phyloP scores from a whole-genome alignment of 2,113 vertebrate species.

The Mesoclemmys tuberculata region DNA sequence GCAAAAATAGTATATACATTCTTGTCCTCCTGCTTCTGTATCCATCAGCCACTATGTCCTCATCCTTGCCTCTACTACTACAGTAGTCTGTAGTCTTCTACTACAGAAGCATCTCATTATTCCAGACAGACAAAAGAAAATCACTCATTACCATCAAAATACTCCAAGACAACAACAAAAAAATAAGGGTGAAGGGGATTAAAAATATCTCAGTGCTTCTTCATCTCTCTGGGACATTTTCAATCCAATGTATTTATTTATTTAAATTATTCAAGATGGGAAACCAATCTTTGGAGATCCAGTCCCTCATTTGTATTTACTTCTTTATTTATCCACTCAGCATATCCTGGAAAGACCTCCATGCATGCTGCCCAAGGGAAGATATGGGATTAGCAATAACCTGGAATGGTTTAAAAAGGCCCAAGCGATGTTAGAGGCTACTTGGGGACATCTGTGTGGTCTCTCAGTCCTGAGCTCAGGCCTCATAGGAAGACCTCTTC shows the following conservation, averaged over 20 bases:
- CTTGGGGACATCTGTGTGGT: conserved; percentile 25
- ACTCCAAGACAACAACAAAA: background rate
- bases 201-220: conserved; percentile 55
- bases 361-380: background rate
- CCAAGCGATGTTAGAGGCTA: conserved; percentile 9
- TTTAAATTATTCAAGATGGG: conserved; percentile 74
- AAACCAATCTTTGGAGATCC: conserved; percentile 64
- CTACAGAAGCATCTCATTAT: background rate
- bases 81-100: too few relatives aligned
- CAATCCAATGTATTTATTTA: conserved; percentile 76
- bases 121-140: background rate
- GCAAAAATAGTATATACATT: background rate
- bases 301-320: conserved; percentile 49
- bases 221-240: conserved; percentile 51
- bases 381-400: background rate
- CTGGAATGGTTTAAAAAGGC: background rate
- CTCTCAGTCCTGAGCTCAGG: background rate
- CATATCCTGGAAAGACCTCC: conserved; percentile 31
- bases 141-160: conserved; percentile 19
- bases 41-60: background rate
- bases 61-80: background rate
- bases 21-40: background rate
- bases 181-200: background rate
- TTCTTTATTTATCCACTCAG: background rate
- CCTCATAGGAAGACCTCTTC: background rate